phyloP scores from a whole-genome alignment of 2,888 invertebrate species.

The Idaea biselata region DNA sequence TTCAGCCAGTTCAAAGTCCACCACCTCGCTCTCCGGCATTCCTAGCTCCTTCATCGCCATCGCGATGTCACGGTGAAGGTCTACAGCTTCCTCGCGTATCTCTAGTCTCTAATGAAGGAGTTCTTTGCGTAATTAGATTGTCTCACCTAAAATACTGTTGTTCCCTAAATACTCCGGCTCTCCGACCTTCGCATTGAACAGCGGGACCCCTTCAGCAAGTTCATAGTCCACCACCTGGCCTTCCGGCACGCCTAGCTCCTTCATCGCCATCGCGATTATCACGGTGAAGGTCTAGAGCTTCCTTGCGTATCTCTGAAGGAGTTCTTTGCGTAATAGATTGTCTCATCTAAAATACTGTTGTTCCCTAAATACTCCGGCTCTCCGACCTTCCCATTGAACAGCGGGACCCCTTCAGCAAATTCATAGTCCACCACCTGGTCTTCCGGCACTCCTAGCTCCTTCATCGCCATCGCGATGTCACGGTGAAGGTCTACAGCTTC shows the following conservation, averaged over 20 bases:
- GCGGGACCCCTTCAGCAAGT: conserved; percentile 78
- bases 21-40: no score
- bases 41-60: no score
- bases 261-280: conserved; percentile 83
- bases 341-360: conserved; percentile 82
- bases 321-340: no score
- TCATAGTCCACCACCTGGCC: conserved; percentile 78
- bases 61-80: no score
- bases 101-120: no score
- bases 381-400: conserved; percentile 82
- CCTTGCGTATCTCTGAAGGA: conserved; percentile 83
- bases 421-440: conserved; percentile 78
- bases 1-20: no score
- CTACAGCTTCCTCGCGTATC: no score
- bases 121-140: no score
- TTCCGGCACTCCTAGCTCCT: conserved; percentile 60
- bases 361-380: conserved; percentile 84
- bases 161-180: conserved; percentile 84
- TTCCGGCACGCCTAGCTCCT: conserved; percentile 60
- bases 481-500: conserved; percentile 87
- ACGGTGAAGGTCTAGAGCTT: conserved; percentile 86
- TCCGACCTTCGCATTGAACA: conserved; percentile 82
- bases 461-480: conserved; percentile 83
- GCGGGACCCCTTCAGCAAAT: conserved; percentile 78
- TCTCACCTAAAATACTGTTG: conserved; percentile 82